phyloP scores from a whole-genome alignment of 2,113 vertebrate species.

The Lathamus discolor region DNA sequence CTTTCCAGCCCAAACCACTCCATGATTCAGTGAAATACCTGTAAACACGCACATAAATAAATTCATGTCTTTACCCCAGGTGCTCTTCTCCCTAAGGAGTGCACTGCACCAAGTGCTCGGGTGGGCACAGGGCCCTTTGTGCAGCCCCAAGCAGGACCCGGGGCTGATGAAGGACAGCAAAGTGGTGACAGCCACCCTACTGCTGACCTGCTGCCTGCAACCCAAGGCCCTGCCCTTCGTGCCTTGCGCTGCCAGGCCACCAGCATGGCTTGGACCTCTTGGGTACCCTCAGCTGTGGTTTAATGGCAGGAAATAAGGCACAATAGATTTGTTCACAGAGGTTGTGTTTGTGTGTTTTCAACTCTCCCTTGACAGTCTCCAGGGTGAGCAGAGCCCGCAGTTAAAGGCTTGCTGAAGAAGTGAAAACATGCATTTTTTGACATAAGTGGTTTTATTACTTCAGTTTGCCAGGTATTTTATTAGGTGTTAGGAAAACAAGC shows the following conservation, averaged over 20 bases:
- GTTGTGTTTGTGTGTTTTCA: neutral
- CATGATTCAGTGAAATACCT: neutral
- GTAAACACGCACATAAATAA: neutral
- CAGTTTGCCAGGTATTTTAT: constrained; percentile 46
- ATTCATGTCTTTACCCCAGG: neutral
- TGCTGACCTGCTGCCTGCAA: neutral
- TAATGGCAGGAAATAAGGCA: neutral
- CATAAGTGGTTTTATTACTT: constrained; percentile 25
- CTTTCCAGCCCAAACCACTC: neutral
- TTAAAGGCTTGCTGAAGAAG: neutral
- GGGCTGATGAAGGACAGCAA: neutral
- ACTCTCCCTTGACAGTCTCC: neutral
- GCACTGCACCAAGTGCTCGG: fast-evolving
- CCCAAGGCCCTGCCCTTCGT: neutral
- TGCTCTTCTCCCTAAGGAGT: neutral
- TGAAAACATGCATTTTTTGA: neutral
- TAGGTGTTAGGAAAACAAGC: constrained; percentile 40
- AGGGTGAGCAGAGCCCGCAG: neutral
- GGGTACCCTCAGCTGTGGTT: neutral
- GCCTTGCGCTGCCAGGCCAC: neutral
- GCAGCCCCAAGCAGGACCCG: neutral
- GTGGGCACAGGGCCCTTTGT: neutral
- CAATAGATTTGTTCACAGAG: neutral
- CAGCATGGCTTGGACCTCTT: neutral
- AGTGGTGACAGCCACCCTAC: neutral